Conservation (phyloP, 2,888 invertebrate species). For the Agrypnus murinus region DNA sequence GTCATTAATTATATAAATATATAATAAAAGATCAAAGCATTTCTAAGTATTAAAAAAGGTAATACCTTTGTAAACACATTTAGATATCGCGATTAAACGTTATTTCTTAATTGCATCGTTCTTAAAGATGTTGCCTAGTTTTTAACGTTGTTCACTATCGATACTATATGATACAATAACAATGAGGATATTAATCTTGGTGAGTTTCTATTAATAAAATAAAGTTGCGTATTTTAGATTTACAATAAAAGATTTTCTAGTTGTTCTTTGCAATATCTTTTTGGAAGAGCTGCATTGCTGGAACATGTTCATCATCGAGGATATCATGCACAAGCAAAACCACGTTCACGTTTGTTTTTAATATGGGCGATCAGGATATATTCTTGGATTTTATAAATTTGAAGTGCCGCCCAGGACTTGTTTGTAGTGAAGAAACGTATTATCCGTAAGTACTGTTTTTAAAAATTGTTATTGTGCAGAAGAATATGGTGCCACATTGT, state of each 20-base stretch:
- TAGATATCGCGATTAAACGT: slow-evolving; percentile 4
- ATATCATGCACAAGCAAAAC: slow-evolving; percentile 9
- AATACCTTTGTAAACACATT: not conserved
- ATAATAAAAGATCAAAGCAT: slow-evolving; percentile 5
- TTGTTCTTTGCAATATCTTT: not conserved
- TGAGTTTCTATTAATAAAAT: no score
- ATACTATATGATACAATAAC: no score
- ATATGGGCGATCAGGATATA: slow-evolving; percentile 24
- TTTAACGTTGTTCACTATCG: no score
- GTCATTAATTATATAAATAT: not conserved
- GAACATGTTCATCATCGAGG: slow-evolving; percentile 11
- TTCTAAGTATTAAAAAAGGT: not conserved
- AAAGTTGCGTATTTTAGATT: no score
- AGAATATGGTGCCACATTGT: no score
- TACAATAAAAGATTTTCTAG: no score
- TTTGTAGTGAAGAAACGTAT: slow-evolving; percentile 35
- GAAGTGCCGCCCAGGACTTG: slow-evolving; percentile 39
- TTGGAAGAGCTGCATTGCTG: not conserved
- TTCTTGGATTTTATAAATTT: slow-evolving; percentile 33
- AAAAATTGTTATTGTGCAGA: not conserved
- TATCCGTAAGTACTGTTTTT: slow-evolving; percentile 46
- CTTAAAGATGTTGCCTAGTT: no score
- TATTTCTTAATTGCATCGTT: no score
- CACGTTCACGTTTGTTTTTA: slow-evolving; percentile 43
- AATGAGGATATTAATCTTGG: no score